These are phyloP conservation scores for Pammene aurita DNA, from an alignment of 2,888 invertebrate species.

Conservation along the genomic window DNA sequence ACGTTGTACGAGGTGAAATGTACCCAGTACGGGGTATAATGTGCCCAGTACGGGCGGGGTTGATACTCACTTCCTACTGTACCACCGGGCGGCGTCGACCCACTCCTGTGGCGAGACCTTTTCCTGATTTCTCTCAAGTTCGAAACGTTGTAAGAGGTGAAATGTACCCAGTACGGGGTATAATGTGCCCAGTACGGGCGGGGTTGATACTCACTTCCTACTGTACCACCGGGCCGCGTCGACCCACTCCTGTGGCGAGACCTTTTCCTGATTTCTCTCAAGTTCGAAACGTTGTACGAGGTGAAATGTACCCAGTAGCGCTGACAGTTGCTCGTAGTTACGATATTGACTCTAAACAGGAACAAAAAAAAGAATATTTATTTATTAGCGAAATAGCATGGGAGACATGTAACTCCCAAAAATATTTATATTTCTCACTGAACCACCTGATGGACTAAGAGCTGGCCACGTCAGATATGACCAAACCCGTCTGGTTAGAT, in stretches of 20 bases:
- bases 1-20: conserved; percentile 50
- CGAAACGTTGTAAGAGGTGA: conserved; percentile 49
- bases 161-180: conserved; percentile 43
- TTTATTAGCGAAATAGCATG: no score
- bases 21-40: no score
- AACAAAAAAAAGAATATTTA: background rate
- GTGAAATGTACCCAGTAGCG: conserved; percentile 49
- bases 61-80: conserved; percentile 34
- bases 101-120: conserved; percentile 17
- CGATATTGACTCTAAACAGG: conserved; percentile 3
- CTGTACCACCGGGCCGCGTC: conserved; percentile 28
- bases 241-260: conserved; percentile 29
- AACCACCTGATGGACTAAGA: no score
- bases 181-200: background rate
- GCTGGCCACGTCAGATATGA: no score
- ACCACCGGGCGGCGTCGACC: conserved; percentile 35
- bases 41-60: no score
- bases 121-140: conserved; percentile 41
- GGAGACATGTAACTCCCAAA: no score
- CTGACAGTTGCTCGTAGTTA: conserved; percentile 44
- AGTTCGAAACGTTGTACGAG: conserved; percentile 48
- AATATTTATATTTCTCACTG: no score
- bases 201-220: conserved; percentile 27
- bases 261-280: conserved; percentile 36
- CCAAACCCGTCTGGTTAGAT: no score